phyloP scores from a whole-genome alignment of 2,113 vertebrate species.

The Rhea americana region DNA sequence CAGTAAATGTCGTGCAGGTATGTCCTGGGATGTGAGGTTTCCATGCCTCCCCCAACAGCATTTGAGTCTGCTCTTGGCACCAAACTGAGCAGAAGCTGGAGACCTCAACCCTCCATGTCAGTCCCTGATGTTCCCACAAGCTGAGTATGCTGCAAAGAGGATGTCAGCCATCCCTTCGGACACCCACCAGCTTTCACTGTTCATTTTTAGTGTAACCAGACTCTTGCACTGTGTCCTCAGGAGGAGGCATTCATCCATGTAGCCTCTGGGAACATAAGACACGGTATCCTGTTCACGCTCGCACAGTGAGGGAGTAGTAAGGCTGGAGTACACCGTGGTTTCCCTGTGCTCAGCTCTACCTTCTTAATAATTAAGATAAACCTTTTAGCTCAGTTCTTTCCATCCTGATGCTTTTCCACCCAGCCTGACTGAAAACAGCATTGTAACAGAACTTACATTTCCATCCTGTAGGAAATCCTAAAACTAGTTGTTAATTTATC shows the following conservation, averaged over 20 bases:
- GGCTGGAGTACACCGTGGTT: background rate
- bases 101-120: background rate
- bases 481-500: background rate
- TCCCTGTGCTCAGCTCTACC: background rate
- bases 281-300: background rate
- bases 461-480: background rate
- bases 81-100: background rate
- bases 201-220: background rate
- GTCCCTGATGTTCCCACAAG: background rate
- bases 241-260: background rate
- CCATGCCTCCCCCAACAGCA: background rate
- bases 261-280: constrained; percentile 16
- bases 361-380: constrained; percentile 40
- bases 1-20: no score
- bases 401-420: background rate
- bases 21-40: background rate
- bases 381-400: constrained; percentile 29
- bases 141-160: background rate
- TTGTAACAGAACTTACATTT: background rate
- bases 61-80: background rate
- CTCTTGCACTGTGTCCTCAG: background rate
- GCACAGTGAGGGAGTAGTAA: background rate
- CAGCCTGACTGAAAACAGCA: background rate
- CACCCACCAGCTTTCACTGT: background rate
- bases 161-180: background rate